Evolutionary conservation across 2,113 vertebrate genomes (phyloP).

Genomic region (Pao palembangensis): DNA sequence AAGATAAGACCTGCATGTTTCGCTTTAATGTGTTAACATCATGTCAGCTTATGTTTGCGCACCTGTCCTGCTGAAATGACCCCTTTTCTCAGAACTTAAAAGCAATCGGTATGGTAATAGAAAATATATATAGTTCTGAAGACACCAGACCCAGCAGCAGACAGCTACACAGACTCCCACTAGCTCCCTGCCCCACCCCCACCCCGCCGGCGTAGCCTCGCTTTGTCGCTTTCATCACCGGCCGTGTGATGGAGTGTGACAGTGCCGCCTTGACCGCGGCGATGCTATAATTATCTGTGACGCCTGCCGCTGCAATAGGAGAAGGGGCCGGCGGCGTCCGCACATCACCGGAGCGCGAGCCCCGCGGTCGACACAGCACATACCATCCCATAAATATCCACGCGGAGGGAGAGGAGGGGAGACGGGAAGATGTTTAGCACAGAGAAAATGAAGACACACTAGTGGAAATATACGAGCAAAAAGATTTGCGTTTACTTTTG

Average conservation of each 20-base stretch:
- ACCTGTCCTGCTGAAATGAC: no score
- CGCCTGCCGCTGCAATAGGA: conserved; percentile 70
- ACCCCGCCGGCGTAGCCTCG: background rate
- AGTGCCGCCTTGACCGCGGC: conserved; percentile 50
- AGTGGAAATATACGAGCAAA: background rate
- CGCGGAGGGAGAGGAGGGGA: conserved; percentile 19
- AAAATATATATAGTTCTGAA: no score
- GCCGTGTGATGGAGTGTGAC: conserved; percentile 59
- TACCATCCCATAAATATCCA: conserved; percentile 71
- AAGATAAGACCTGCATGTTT: no score
- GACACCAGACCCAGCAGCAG: background rate
- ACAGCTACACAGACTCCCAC: background rate
- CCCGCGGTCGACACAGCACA: conserved; percentile 52
- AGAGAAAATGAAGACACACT: background rate
- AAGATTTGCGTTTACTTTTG: background rate
- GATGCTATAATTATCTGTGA: conserved; percentile 74
- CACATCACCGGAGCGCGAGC: conserved; percentile 61
- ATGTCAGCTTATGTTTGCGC: no score
- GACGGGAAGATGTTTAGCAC: conserved; percentile 8
- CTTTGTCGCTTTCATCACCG: conserved; percentile 42
- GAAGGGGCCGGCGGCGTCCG: conserved; percentile 46
- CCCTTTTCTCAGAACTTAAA: no score
- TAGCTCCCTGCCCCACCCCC: background rate
- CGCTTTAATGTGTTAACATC: no score
- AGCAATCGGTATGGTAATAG: no score